Conservation (phyloP, 2,888 invertebrate genomes). For the Esperia sulphurella region DNA sequence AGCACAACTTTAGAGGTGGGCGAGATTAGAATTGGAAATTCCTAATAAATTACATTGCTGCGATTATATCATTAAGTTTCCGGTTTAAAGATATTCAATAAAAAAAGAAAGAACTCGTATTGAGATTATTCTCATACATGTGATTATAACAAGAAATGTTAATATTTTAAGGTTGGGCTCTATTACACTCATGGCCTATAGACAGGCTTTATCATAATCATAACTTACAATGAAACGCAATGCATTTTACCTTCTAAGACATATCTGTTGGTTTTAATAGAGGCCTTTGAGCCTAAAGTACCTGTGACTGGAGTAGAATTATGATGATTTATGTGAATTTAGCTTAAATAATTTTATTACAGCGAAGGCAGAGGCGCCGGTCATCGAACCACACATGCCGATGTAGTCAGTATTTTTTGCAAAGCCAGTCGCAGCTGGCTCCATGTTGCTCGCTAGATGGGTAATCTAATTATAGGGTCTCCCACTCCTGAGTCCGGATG, state of each 20-base stretch:
- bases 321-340: conserved; percentile 28
- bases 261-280: background rate
- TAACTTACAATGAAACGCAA: too few relatives aligned
- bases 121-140: conserved; percentile 20
- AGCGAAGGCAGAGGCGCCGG: conserved; percentile 49
- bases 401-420: conserved; percentile 58
- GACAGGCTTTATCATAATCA: too few relatives aligned
- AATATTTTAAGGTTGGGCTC: conserved; percentile 16
- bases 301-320: background rate
- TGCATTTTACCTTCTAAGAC: too few relatives aligned
- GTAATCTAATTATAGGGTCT: conserved; percentile 67
- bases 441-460: conserved; percentile 54
- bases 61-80: conserved; percentile 30
- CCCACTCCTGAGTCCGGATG: conserved; percentile 32
- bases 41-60: conserved; percentile 28
- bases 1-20: conserved; percentile 15
- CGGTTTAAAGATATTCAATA: conserved; percentile 24
- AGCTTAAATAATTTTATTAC: conserved; percentile 53
- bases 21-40: conserved; percentile 40
- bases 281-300: conserved; percentile 29
- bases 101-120: conserved; percentile 19
- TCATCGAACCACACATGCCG: conserved; percentile 54
- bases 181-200: too few relatives aligned
- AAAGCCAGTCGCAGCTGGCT: conserved; percentile 54
- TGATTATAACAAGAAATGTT: conserved; percentile 24